Base-by-base conservation (phyloP, 2,113 vertebrate species). In the Callipepla californica region DNA sequence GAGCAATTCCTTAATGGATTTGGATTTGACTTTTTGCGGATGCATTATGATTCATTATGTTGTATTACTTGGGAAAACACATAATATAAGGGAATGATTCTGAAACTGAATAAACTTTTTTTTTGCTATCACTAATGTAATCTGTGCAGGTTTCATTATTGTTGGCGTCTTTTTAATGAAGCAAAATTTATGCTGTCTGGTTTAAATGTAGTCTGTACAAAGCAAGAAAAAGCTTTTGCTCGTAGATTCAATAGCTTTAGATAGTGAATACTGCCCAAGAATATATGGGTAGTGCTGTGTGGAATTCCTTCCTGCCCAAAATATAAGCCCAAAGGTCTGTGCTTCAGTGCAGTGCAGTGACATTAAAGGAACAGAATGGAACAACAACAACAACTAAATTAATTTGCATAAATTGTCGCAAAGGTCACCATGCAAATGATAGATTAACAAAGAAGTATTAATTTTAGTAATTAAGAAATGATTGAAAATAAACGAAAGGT, bases 251-350 rank as follows among this genome's bases (percentile, higher is more conserved):
- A 63, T 90, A 55, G 32, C 62, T 92, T 45, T 66, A 81, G 32
- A 65, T 28, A 76, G 44, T 69, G 84, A 93, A 53, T 73, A 53
- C 38, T 61, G 45, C 48, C 53, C 57, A 50, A 32, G 45, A 94
- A 93, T 90, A 84, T 86, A 68, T 48, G 79, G 25, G 26, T 66
- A 73, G 65, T 73, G 61, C 53, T 83, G 26, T 77, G n/a, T 77
- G 50, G 87, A 95, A 83, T 91, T 94, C 32, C 38, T 92, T 76
- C 42, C 34, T 32, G 30, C 75, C n/a, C 86, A 75, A 88, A 94
- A 79, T n/a, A 11, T 36, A 36, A 65, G 16, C 16, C 62, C 9
- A 47, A 81, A 79, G 51, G 50, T 68, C 45, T 80, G 25, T 73
- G 50, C n/a, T 76, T 45, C 90, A 62, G 17, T 50, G 4, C 45